phyloP scores from a whole-genome alignment of 2,888 invertebrate species.

The Drosophila anomelani region DNA sequence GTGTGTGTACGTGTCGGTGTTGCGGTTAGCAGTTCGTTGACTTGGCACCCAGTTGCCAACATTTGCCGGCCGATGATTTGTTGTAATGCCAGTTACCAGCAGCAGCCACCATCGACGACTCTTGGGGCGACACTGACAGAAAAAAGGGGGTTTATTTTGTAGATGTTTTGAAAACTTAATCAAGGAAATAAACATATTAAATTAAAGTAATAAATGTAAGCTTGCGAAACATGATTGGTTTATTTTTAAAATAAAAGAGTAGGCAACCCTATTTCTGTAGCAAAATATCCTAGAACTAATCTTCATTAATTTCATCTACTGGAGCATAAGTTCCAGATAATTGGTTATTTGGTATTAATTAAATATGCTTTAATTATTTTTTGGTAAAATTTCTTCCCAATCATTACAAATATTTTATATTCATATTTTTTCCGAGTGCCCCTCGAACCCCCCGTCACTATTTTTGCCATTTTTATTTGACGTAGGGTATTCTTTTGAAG shows the following conservation, averaged over 20 bases:
- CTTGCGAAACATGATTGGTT: background rate
- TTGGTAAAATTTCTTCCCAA: too few relatives aligned
- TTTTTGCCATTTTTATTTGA: constrained; percentile 74
- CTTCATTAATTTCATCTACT: background rate
- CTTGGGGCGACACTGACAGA: constrained; percentile 19
- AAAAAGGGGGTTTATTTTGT: background rate
- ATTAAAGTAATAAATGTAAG: background rate
- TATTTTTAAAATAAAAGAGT: background rate
- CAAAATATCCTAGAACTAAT: too few relatives aligned
- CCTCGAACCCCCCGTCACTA: constrained; percentile 38
- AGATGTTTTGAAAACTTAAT: too few relatives aligned
- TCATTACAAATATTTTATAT: background rate
- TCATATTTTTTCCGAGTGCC: constrained; percentile 18
- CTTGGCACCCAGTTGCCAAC: constrained; percentile 67
- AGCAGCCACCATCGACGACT: constrained; percentile 40
- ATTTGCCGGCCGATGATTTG: constrained; percentile 64
- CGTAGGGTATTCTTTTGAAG: constrained; percentile 34
- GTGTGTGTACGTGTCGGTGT: constrained; percentile 46
- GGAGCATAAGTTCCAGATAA: background rate
- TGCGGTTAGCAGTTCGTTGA: constrained; percentile 78
- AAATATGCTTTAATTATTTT: background rate
- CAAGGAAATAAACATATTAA: background rate
- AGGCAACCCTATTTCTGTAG: too few relatives aligned
- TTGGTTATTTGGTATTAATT: background rate
- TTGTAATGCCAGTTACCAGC: constrained; percentile 58